Base-by-base conservation (phyloP, 2,797 vertebrate genomes). In the Sebastiscus albofasciatus region DNA sequence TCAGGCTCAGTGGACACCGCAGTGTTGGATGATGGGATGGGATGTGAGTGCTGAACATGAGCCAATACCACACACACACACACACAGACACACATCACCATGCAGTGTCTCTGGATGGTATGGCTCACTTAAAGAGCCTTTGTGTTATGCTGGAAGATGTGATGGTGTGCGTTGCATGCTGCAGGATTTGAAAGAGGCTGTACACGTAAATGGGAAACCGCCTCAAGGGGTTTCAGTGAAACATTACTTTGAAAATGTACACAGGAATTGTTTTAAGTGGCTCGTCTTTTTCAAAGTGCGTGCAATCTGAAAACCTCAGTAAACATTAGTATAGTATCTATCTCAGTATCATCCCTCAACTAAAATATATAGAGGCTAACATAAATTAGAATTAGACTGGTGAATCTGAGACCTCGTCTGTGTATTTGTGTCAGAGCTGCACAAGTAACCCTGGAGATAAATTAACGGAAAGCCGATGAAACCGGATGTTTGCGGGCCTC, bases 1-100 rank as follows among this genome's bases (percentile, higher is more conserved):
- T 79, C 78, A 60, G 42, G 62, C 72, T 87, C 60, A 62, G 72
- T 78, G 84, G 75, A 90, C 88, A 84, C 87, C 86, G 90, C 90
- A 87, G 90, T 87, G 86, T 81, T 90, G 78, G 88, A 89, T 42
- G 39, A 42, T 42, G 39, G 39, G 39, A 42, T 59, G 75, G 67
- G 75, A 70, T 73, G 68, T 79, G 74, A 67, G 46, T 77, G 59
- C 70, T 89, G 87, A 85, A 80, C 26, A 75, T 13, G 22, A 84
- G 83, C 86, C 91, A 90, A 62, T 42, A 29, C 42, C 42, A 46
- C 42, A 46, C 55, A 49, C 16, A 56, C 42, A 24, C 52, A 39
- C 22, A 65, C 39, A 39, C 67, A 67, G 46, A 66, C 33, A 67
- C n/a, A 54, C 67, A 72, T 58, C 55, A 58, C 52, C 71, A 61